Percentiles rank a stretch among this genome's conserved stretches.
phyloP scores from a whole-genome alignment of 2,888 invertebrate species.

The Silvanus unidentatus region DNA sequence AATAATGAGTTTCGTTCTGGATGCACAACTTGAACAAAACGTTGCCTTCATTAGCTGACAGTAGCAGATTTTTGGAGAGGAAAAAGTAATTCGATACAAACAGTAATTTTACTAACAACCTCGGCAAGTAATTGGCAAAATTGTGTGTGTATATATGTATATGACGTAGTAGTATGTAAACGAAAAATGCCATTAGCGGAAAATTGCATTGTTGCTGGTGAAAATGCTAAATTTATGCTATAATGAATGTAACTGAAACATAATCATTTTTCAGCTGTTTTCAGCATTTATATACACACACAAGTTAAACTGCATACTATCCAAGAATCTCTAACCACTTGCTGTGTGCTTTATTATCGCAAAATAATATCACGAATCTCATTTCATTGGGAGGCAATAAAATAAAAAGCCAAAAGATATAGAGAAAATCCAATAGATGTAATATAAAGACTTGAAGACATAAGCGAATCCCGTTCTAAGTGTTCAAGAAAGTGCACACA shows the following conservation, averaged over 20 bases:
- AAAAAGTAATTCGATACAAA: slow-evolving; percentile 2
- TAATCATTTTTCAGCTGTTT: too few relatives aligned
- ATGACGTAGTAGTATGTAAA: background rate
- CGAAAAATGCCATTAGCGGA: slow-evolving; percentile 2
- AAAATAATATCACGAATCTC: slow-evolving; percentile 6
- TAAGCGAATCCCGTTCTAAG: slow-evolving; percentile 30
- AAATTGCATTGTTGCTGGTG: background rate
- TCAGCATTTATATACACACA: background rate
- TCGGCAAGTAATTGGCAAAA: slow-evolving; percentile 1
- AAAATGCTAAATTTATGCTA: too few relatives aligned
- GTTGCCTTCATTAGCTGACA: slow-evolving; percentile 1
- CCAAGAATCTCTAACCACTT: too few relatives aligned
- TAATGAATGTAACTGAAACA: too few relatives aligned
- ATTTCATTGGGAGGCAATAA: slow-evolving; percentile 4
- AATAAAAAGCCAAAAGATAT: background rate
- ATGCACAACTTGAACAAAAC: background rate
- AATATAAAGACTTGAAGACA: slow-evolving; percentile 25
- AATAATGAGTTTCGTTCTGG: background rate
- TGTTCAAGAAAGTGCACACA: slow-evolving; percentile 12
- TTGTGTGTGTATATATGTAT: background rate
- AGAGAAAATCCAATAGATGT: slow-evolving; percentile 4
- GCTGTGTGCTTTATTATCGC: background rate
- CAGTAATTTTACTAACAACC: slow-evolving; percentile 1
- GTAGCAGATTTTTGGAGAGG: background rate
- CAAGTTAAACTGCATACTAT: too few relatives aligned